phyloP scores from a whole-genome alignment of 2,113 vertebrate genomes.

The Pterocles burchelli region DNA sequence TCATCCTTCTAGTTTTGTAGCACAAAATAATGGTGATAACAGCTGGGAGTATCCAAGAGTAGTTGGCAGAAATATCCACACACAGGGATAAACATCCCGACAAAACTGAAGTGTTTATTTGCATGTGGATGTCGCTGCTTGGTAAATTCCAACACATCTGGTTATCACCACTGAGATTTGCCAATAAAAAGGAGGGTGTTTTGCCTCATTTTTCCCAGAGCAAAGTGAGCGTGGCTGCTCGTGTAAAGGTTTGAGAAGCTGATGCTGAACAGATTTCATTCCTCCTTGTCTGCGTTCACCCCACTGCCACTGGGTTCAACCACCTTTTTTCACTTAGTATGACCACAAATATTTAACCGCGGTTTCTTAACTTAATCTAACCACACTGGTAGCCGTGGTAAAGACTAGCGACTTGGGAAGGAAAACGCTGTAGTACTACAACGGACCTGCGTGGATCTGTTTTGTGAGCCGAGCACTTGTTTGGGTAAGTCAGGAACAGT shows the following conservation, averaged over 20 bases:
- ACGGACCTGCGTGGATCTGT: background rate
- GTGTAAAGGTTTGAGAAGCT: background rate
- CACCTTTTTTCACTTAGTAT: background rate
- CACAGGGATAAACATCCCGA: conserved; percentile 51
- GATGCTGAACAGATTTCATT: background rate
- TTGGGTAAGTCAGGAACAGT: too few relatives aligned
- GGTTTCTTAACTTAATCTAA: background rate
- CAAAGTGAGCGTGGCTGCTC: conserved; percentile 17
- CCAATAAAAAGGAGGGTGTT: conserved; percentile 38
- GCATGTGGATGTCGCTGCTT: conserved; percentile 54
- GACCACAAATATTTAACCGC: background rate
- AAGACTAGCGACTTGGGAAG: background rate
- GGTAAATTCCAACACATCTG: conserved; percentile 64
- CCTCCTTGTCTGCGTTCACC: background rate
- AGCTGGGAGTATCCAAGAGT: conserved; percentile 36
- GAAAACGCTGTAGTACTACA: background rate
- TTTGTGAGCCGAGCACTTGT: background rate
- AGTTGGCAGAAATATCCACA: conserved; percentile 23
- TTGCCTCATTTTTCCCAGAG: conserved; percentile 34
- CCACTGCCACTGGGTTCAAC: background rate
- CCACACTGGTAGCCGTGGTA: conserved; percentile 1
- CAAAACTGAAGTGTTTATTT: conserved; percentile 53
- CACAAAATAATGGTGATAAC: background rate
- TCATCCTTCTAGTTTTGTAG: background rate
- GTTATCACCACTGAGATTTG: conserved; percentile 41